A percentile compares a stretch with the other conserved stretches of the same genome.
Evolutionary conservation across 2,797 vertebrate genomes (phyloP).

Genomic region (Acrossocheilus wenchowensis): DNA sequence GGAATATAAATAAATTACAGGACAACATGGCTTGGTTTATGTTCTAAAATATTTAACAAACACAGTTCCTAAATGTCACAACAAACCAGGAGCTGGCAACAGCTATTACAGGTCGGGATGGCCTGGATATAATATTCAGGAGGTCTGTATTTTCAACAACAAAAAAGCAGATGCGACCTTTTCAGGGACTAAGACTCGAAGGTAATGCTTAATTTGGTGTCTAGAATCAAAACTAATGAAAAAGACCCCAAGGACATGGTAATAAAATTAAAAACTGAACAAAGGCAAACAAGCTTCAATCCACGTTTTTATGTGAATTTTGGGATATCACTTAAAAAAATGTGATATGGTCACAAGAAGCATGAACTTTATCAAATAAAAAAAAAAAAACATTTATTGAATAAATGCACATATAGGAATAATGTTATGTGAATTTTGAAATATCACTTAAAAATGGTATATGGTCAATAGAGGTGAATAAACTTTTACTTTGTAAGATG

Average conservation of each 20-base stretch:
- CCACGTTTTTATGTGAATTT: too few species aligned
- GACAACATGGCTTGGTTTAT: not conserved
- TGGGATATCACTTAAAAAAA: too few species aligned
- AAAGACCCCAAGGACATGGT: not conserved
- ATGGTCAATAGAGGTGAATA: not conserved
- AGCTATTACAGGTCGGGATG: not conserved
- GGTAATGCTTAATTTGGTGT: not conserved
- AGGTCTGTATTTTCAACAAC: not conserved
- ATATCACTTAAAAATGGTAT: too few species aligned
- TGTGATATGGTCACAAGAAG: too few species aligned
- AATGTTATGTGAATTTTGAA: too few species aligned
- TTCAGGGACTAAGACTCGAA: not conserved
- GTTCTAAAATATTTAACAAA: not conserved
- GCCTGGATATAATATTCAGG: not conserved
- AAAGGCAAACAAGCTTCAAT: not conserved
- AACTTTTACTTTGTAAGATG: not conserved
- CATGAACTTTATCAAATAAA: too few species aligned
- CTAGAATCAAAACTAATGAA: not conserved
- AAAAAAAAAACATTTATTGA: too few species aligned
- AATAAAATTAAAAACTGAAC: not conserved
- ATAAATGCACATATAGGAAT: too few species aligned
- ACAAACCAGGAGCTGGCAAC: not conserved
- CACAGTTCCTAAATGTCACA: not conserved
- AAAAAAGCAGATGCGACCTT: not conserved
- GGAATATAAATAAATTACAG: not conserved